These are phyloP conservation scores for Drosophila sp. DNA, from an alignment of 1,140 invertebrate species.

Conservation along the genomic window DNA sequence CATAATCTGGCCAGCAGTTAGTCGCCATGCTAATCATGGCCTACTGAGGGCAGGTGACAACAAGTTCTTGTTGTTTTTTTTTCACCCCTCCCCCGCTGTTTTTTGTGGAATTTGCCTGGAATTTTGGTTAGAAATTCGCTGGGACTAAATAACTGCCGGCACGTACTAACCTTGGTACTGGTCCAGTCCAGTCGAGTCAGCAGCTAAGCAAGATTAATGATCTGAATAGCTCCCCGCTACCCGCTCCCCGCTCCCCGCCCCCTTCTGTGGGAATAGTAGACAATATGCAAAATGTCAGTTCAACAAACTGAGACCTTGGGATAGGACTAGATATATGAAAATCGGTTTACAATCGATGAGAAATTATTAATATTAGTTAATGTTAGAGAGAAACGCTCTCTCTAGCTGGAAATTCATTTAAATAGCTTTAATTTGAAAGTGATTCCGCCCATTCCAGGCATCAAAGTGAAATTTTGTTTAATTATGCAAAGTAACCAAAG, in stretches of 20 bases:
- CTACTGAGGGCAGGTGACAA: conserved; percentile 19
- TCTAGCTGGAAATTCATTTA: too few species aligned
- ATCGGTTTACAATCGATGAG: too few species aligned
- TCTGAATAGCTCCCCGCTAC: conserved; percentile 28
- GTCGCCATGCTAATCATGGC: conserved; percentile 59
- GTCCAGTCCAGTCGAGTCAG: background rate
- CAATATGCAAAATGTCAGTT: conserved; percentile 58
- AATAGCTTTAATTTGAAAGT: too few species aligned
- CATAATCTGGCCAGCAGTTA: conserved; percentile 50
- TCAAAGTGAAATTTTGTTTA: too few species aligned
- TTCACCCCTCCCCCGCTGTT: background rate
- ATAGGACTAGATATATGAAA: background rate
- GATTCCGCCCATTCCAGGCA: too few species aligned
- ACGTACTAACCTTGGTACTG: conserved; percentile 18
- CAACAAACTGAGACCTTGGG: background rate
- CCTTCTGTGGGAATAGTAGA: background rate
- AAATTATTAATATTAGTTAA: too few species aligned
- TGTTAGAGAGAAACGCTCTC: too few species aligned
- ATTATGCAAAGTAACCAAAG: conserved; percentile 4
- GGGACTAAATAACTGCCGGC: conserved; percentile 18
- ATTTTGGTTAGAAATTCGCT: conserved; percentile 5
- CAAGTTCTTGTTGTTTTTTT: conserved; percentile 22
- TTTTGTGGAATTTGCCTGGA: conserved; percentile 2
- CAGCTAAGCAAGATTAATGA: conserved; percentile 72
- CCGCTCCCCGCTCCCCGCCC: conserved; percentile 25